A percentile compares a stretch with the other conserved stretches of the same genome.
phyloP scores from a whole-genome alignment of 2,797 vertebrate genomes.

The Xerus rutilus region DNA sequence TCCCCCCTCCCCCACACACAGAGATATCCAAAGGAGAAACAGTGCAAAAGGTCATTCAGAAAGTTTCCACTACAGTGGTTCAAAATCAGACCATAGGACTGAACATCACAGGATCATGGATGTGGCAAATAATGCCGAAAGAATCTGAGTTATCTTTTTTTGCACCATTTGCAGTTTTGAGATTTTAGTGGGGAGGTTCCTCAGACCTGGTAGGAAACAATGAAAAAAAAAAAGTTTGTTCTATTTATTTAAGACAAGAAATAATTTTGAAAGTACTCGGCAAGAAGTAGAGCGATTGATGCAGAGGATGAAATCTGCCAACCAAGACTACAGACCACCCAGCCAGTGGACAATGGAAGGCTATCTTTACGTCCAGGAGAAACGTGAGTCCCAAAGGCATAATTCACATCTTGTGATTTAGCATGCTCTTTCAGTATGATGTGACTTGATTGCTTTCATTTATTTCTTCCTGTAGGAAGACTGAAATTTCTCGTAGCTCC shows the following conservation, averaged over 20 bases:
- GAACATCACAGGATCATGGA: rapidly evolving
- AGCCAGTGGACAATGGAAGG: slow-evolving; percentile 98
- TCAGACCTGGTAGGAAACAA: neutral
- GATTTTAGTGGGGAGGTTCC: neutral
- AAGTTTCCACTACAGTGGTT: neutral
- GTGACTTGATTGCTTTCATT: neutral
- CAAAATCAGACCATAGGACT: neutral
- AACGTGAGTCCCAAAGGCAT: slow-evolving; percentile 92
- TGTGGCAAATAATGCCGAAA: neutral
- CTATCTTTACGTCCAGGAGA: slow-evolving; percentile 97
- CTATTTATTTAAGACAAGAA: slow-evolving; percentile 93
- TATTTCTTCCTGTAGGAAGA: neutral
- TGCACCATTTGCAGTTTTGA: neutral
- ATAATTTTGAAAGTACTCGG: slow-evolving; percentile 99
- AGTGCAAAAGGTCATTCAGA: neutral
- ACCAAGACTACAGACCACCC: slow-evolving; percentile 96
- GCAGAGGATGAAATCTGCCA: slow-evolving; percentile 97
- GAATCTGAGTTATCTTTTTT: neutral
- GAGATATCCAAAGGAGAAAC: neutral
- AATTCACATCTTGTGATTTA: neutral
- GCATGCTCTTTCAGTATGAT: neutral
- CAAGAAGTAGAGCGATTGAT: slow-evolving; percentile 98
- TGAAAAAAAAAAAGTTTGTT: slow-evolving; percentile 25
- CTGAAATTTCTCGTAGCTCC: neutral
- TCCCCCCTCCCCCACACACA: too few species aligned